Percentiles rank a stretch among this genome's conserved stretches.
phyloP scores from a whole-genome alignment of 2,888 invertebrate species.

The Hofmannophila pseudospretella region DNA sequence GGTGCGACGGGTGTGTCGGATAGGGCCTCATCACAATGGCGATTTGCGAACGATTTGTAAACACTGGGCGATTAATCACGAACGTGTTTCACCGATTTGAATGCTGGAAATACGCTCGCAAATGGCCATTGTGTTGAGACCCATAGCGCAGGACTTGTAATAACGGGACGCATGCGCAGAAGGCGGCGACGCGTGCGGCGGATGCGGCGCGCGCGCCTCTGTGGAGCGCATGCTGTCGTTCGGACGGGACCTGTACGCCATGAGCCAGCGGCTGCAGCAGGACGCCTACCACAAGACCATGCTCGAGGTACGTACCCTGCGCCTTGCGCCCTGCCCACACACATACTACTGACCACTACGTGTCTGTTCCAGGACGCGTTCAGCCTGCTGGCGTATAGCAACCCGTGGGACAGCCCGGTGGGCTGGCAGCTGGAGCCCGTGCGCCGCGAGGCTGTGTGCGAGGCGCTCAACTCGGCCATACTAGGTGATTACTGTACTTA shows the following conservation, averaged over 20 bases:
- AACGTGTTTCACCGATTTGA: too few species aligned
- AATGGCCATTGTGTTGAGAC: too few species aligned
- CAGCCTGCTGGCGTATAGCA: conserved; percentile 97
- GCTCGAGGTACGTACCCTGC: conserved; percentile 84
- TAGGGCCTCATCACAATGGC: too few species aligned
- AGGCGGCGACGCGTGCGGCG: conserved; percentile 13
- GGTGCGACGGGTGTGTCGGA: too few species aligned
- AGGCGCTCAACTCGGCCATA: conserved; percentile 98
- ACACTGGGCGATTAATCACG: too few species aligned
- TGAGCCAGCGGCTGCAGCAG: conserved; percentile 88
- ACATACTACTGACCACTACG: too few species aligned
- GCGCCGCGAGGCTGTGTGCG: conserved; percentile 96
- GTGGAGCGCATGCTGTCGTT: conserved; percentile 96
- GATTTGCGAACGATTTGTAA: too few species aligned
- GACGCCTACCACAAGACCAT: conserved; percentile 93
- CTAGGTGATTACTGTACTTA: conserved; percentile 82
- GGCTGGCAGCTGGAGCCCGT: conserved; percentile 97
- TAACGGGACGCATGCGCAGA: too few species aligned
- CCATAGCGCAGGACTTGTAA: too few species aligned
- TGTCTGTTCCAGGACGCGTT: conserved; percentile 89
- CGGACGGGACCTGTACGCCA: conserved; percentile 94
- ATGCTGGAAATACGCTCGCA: too few species aligned
- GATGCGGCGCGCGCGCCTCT: conserved; percentile 84
- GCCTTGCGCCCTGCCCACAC: too few species aligned
- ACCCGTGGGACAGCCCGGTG: conserved; percentile 98